Base-by-base conservation (phyloP, 2,797 vertebrate genomes). In the Enteromius thamalakanensis region DNA sequence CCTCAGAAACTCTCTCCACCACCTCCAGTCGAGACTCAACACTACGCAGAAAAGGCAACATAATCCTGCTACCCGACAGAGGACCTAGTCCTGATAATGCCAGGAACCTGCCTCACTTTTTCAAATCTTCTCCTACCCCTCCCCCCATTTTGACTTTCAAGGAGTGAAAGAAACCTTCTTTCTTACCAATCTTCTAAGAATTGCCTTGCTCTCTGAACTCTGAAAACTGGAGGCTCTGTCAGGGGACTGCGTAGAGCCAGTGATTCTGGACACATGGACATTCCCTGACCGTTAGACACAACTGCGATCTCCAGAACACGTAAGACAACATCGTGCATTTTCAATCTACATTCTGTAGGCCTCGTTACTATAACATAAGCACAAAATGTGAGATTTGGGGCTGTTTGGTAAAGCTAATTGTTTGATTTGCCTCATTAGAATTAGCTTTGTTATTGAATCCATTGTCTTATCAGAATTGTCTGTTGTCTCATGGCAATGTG, bases 21-120 rank as follows among this genome's bases (percentile, higher is more conserved):
- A 93, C 96, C 72, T 98, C 97, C 6, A 98, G 97, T 84, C 96
- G 96, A 37, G 98, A 99, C 91, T 98, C 97, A 79, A 98, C 97
- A 0, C 94, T 99, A 86, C 95, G 96, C 78, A 95, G 97, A 84
- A 99, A 99, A 92, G 96, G 95, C 65, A 98, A 97, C 84, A 94
- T 97, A 86, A 97, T 98, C 89, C 90, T 99, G 91, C 97, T 99
- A 84, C 97, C 98, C 0, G 98, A 99, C 89, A 94, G 98, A 92
- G 94, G 96, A 80, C 96, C 95, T 92, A 99, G 97, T 88, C 97
- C 97, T 0, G 97, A 99, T 85, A 97, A 96, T 80, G 95, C 97
- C 42, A 95, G 97, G 60, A 99, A 98, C 85, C 96, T 99, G 94
- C 69, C 95, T 93, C 2, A 98, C 94, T 99, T 99, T 96, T 99